Base-by-base conservation (phyloP, 2,888 invertebrate species). In the Hartigia nigra region DNA sequence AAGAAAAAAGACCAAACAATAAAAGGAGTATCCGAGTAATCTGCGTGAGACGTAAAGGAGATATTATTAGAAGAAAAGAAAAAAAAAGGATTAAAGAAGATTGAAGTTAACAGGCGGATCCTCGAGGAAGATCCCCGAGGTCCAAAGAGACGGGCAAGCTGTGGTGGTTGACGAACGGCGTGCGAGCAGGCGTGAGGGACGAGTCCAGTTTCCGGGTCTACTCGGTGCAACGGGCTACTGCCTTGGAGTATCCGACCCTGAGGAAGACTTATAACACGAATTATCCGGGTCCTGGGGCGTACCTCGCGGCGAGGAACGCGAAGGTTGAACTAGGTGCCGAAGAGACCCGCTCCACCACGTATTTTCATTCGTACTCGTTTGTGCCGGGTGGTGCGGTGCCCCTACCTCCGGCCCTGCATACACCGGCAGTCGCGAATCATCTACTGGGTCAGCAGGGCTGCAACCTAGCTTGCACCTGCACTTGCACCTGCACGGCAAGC, bases 311-410 rank as follows among this genome's bases (percentile, higher is more conserved):
- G 74, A 31, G 78, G 74, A 70, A 80, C 69, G 78, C 75, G 79
- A 78, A 78, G 74, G 70, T 78, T 78, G 76, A 80, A 69, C 80
- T 74, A 88, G 88, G 86, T 86, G 84, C 80, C 75, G 77, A 81
- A 80, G 83, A 86, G 79, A 87, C 89, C 87, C 86, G 89, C 88
- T 89, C 89, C 91, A 91, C 91, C 90, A 91, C 91, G 91, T 91
- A 91, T 91, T 91, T 91, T 91, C 91, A 91, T 88, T 91, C 91
- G 91, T 91, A 91, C 85, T 90, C 91, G 88, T 91, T 91, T 85
- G 90, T 91, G 88, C 91, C 91, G 91, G 91, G 91, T 88, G 91
- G 90, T 90, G 90, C 89, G 91, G 90, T 90, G 89, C 89, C 88
- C 87, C 88, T 89, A 89, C 89, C 88, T 84, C 90, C 90, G 89